phyloP scores from a whole-genome alignment of 2,888 invertebrate genomes.

The Calephelis perditalis region DNA sequence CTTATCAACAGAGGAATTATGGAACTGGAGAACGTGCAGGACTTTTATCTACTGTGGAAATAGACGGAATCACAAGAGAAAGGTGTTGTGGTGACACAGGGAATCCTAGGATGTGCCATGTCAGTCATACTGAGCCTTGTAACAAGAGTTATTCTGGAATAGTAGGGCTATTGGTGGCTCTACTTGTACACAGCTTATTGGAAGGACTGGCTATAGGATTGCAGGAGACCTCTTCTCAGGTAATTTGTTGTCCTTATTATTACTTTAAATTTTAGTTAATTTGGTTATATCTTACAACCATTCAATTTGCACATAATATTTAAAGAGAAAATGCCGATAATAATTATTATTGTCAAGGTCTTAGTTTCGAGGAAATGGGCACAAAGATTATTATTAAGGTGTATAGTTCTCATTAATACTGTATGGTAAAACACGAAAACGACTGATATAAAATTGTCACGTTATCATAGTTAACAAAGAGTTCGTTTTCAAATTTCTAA shows the following conservation, averaged over 20 bases:
- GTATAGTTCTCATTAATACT: too few species aligned
- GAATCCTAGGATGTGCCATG: slow-evolving; percentile 78
- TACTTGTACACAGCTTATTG: slow-evolving; percentile 87
- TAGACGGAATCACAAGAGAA: slow-evolving; percentile 52
- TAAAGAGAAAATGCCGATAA: too few species aligned
- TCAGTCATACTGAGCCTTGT: slow-evolving; percentile 82
- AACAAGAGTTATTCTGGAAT: slow-evolving; percentile 79
- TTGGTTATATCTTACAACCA: background rate
- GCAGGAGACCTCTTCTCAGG: slow-evolving; percentile 81
- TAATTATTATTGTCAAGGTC: too few species aligned
- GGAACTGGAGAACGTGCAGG: slow-evolving; percentile 49
- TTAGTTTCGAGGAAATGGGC: too few species aligned
- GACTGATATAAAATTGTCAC: too few species aligned
- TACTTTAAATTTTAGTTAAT: slow-evolving; percentile 5
- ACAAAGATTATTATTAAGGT: too few species aligned
- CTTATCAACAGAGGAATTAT: slow-evolving; percentile 30
- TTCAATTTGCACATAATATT: too few species aligned
- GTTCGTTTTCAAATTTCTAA: too few species aligned
- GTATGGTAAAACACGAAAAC: too few species aligned
- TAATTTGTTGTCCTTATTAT: slow-evolving; percentile 39
- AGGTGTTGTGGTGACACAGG: slow-evolving; percentile 52
- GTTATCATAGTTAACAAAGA: too few species aligned
- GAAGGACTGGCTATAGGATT: slow-evolving; percentile 91
- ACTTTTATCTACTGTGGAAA: slow-evolving; percentile 35
- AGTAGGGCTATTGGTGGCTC: slow-evolving; percentile 83